Evolutionary conservation across 2,888 invertebrate species (phyloP).

Genomic region (Acheta domesticus): DNA sequence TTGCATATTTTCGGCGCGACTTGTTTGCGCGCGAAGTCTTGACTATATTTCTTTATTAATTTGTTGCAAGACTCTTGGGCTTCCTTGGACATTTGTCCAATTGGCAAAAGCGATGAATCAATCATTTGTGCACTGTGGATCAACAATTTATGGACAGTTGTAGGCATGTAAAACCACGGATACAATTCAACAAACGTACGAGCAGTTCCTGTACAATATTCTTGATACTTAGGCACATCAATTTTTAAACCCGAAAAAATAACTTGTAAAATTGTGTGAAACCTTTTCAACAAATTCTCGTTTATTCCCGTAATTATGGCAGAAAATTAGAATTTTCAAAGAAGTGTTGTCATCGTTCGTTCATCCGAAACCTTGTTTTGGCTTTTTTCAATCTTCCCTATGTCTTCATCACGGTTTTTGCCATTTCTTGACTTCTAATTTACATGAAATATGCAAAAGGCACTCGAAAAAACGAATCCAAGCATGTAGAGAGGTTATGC

Average conservation of each 20-base stretch:
- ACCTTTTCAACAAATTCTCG: slow-evolving; percentile 34
- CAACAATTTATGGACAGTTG: slow-evolving; percentile 24
- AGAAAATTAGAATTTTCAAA: too few relatives aligned
- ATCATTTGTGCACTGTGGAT: slow-evolving; percentile 23
- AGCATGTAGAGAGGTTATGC: too few relatives aligned
- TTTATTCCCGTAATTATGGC: too few relatives aligned
- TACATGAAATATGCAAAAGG: too few relatives aligned
- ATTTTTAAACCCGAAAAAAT: slow-evolving; percentile 33
- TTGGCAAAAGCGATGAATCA: not conserved
- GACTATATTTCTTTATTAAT: too few relatives aligned
- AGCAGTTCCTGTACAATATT: slow-evolving; percentile 4
- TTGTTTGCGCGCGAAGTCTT: not conserved
- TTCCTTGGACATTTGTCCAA: not conserved
- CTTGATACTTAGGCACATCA: slow-evolving; percentile 5
- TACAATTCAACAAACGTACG: not conserved
- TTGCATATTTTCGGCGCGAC: slow-evolving; percentile 11
- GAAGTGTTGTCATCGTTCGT: too few relatives aligned
- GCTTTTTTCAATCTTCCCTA: too few relatives aligned
- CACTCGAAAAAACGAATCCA: too few relatives aligned
- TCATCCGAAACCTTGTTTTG: too few relatives aligned
- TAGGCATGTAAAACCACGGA: slow-evolving; percentile 22
- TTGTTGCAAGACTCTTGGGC: slow-evolving; percentile 20
- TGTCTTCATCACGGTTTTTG: too few relatives aligned
- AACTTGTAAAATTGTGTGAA: slow-evolving; percentile 32
- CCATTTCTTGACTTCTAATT: too few relatives aligned